These are phyloP conservation scores for Ranitomeya variabilis DNA, from an alignment of 2,113 vertebrate genomes.

Conservation along the genomic window DNA sequence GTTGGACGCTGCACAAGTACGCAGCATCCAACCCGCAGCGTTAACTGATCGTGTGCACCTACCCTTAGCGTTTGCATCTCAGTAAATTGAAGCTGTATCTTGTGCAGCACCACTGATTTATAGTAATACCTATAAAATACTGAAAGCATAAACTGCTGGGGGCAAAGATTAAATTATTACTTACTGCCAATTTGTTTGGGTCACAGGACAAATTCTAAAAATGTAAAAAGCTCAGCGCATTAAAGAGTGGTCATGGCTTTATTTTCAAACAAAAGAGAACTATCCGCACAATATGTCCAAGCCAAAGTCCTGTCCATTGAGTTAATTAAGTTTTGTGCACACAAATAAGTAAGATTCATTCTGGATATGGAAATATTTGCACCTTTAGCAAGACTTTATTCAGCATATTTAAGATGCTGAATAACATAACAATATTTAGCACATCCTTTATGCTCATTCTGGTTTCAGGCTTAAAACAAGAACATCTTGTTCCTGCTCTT, in stretches of 20 bases:
- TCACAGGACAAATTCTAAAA: background rate
- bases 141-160: background rate
- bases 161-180: background rate
- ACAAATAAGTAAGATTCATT: background rate
- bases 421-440: background rate
- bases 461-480: background rate
- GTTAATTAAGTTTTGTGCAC: background rate
- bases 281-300: background rate
- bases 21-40: no score
- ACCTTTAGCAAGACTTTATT: background rate
- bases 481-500: background rate
- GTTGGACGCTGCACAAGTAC: no score
- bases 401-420: background rate
- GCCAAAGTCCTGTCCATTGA: background rate
- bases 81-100: no score
- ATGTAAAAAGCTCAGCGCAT: background rate
- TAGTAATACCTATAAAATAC: background rate
- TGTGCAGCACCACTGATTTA: no score
- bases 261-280: background rate
- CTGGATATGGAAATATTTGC: background rate
- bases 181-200: background rate
- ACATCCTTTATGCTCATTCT: background rate
- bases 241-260: background rate
- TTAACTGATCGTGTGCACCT: no score
- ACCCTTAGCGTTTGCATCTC: no score